These are phyloP conservation scores for Diarsia brunnea DNA, from an alignment of 2,888 invertebrate genomes.

Conservation along the genomic window DNA sequence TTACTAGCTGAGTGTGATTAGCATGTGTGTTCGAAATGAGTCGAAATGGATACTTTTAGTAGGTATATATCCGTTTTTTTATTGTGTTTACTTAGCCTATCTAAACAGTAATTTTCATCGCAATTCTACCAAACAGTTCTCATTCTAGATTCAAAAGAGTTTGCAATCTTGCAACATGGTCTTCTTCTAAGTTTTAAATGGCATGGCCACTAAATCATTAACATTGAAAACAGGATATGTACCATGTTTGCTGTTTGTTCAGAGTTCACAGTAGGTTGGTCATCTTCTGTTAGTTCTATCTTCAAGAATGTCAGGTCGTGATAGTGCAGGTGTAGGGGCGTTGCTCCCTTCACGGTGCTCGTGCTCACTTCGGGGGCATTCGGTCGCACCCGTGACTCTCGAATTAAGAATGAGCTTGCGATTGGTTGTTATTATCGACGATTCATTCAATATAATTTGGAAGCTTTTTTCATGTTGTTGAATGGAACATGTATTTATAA, in stretches of 20 bases:
- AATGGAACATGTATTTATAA: constrained; percentile 42
- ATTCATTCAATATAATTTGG: constrained; percentile 58
- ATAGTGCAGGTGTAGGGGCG: constrained; percentile 84
- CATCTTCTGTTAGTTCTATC: constrained; percentile 46
- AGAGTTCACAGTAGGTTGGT: not conserved
- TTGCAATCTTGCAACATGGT: constrained; percentile 17
- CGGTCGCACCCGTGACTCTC: constrained; percentile 76
- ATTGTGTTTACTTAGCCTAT: constrained; percentile 32
- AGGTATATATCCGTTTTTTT: constrained; percentile 36
- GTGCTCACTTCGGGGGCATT: constrained; percentile 73
- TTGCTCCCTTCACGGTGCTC: constrained; percentile 79
- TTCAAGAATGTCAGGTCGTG: constrained; percentile 83
- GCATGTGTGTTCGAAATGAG: constrained; percentile 37
- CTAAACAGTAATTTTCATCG: constrained; percentile 12
- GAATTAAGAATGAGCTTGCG: constrained; percentile 76
- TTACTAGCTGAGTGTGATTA: constrained; percentile 45
- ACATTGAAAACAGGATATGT: too few species aligned
- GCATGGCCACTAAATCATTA: too few species aligned
- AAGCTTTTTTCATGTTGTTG: constrained; percentile 38
- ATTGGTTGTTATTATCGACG: constrained; percentile 65
- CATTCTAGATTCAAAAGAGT: constrained; percentile 2
- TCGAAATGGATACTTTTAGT: constrained; percentile 25
- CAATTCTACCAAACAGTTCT: not conserved
- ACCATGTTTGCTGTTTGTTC: too few species aligned
- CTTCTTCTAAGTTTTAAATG: constrained; percentile 11